Evolutionary conservation across 2,113 vertebrate species (phyloP), one percentile per base, ranked within the genome.

Genomic region (Nycticebus coucang): DNA sequence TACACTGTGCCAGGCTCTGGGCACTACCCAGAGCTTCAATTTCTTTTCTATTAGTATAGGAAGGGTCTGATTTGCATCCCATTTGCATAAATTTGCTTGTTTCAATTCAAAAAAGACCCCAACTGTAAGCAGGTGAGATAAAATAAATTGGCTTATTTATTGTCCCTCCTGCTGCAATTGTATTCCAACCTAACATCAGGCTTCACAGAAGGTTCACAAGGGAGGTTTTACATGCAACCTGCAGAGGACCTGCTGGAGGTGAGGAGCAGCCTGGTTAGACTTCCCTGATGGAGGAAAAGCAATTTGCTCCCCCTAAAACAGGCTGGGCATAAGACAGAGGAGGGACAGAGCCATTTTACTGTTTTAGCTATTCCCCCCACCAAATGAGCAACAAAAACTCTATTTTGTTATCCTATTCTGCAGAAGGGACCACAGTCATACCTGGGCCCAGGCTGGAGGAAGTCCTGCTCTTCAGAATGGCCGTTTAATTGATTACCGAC

Each of bases 71-170:
- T 97, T 95, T 97, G 94, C 94, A 92, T 97, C 14, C 4, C 0
- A 60, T 95, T 97, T 97, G 59, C 95, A 97, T 97, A 93, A 50
- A 97, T 93, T 77, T 93, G 60, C 81, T 59, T 95, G 60, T 92
- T 95, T 92, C 87, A 3, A 87, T 96, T 93, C 84, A 59, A 87
- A 92, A 94, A 95, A 95, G 89, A 96, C 96, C 90, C 72, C 84
- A 93, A 92, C 72, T 92, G 64, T 66, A 92, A 87, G 90, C 90
- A 95, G 84, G 94, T 96, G 93, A 97, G 90, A 87, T 93, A 93
- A 97, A 97, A 97, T 94, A 87, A 97, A 97, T 81, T 96, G 96
- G 89, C 71, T 97, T 93, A 95, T 94, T 95, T 96, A 92, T 89
- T 83, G 93, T 91, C 87, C 75, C 92, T 94, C 86, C 83, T 93